phyloP scores from a whole-genome alignment of 2,888 invertebrate genomes.

The Papilio protenor region DNA sequence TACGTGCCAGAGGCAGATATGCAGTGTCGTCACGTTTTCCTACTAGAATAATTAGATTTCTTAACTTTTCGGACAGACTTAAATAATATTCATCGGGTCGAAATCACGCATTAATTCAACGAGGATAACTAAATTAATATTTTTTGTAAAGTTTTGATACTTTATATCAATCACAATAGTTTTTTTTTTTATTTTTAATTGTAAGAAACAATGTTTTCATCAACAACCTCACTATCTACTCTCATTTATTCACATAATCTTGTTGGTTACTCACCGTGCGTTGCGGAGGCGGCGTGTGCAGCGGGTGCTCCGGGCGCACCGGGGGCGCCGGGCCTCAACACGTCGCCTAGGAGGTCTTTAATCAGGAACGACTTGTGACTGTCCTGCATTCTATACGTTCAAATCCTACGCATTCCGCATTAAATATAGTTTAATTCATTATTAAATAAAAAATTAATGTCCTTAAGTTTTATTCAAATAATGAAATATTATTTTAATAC shows the following conservation, averaged over 20 bases:
- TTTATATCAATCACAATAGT: no score
- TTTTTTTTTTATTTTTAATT: no score
- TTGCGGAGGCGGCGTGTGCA: neutral
- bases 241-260: neutral
- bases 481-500: neutral
- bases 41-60: no score
- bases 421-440: constrained; percentile 23
- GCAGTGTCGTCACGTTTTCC: no score
- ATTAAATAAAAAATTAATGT: neutral
- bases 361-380: constrained; percentile 92
- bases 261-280: neutral
- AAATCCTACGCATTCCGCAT: constrained; percentile 17
- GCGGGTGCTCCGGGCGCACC: constrained; percentile 60
- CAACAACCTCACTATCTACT: neutral
- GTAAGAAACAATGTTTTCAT: neutral
- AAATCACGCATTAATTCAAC: no score
- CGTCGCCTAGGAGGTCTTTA: constrained; percentile 92
- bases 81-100: no score
- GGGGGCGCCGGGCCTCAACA: constrained; percentile 75
- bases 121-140: no score
- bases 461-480: neutral
- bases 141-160: no score
- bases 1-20: no score
- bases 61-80: no score
- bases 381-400: constrained; percentile 82